phyloP scores from a whole-genome alignment of 1,140 invertebrate species.

The Trichoplusia ni region DNA sequence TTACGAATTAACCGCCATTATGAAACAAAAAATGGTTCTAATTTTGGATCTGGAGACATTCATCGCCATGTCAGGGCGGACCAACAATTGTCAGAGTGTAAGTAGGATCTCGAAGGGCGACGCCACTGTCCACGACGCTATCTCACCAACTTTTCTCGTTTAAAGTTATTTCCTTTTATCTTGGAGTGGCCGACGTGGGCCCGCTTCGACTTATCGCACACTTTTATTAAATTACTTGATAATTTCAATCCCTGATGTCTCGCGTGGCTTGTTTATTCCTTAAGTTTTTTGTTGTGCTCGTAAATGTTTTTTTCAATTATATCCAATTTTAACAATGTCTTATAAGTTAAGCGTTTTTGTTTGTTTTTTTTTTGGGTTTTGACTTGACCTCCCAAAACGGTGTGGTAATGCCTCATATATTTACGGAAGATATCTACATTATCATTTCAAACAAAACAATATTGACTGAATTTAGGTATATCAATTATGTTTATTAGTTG shows the following conservation, averaged over 20 bases:
- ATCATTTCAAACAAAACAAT: no score
- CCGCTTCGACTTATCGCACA: constrained; percentile 56
- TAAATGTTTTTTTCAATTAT: constrained; percentile 4
- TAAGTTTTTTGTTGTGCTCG: constrained; percentile 7
- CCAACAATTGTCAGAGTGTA: constrained; percentile 25
- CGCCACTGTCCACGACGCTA: constrained; percentile 43
- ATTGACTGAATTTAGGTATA: no score
- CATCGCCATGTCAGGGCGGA: constrained; percentile 7
- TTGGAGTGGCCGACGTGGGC: constrained; percentile 42
- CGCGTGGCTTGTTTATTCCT: constrained; percentile 55
- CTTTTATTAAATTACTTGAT: constrained; percentile 71
- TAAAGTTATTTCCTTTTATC: constrained; percentile 72
- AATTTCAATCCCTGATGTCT: constrained; percentile 59
- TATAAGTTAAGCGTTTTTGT: no score
- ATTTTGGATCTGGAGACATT: no score
- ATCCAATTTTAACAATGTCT: no score
- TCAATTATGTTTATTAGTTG: no score
- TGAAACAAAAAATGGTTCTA: no score
- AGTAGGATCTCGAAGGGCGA: not conserved
- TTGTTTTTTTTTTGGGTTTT: no score
- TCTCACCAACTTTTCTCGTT: constrained; percentile 66
- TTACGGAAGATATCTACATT: no score
- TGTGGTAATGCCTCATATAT: no score
- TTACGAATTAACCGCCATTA: no score
- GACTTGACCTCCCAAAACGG: no score